Conservation (phyloP, 2,888 invertebrate species). For the Lasioglossum leucozonium region DNA sequence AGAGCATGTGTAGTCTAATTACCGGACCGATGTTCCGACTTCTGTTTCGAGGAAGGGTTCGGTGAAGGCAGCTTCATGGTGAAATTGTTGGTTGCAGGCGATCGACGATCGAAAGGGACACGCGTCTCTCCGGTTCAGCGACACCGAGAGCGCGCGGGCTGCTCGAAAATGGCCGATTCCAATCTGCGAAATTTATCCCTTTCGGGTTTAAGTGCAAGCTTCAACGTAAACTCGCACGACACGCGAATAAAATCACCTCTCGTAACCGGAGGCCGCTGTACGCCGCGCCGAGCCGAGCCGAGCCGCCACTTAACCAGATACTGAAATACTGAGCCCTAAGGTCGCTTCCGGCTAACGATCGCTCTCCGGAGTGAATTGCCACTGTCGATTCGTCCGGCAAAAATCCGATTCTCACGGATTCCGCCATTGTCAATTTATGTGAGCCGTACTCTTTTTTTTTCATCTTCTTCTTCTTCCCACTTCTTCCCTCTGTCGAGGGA, state of each 20-base stretch:
- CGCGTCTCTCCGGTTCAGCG: conserved; percentile 30
- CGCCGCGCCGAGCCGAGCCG: conserved; percentile 41
- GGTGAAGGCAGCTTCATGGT: background rate
- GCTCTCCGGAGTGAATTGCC: conserved; percentile 54
- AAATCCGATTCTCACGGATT: conserved; percentile 43
- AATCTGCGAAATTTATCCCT: conserved; percentile 70
- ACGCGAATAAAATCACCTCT: conserved; percentile 65
- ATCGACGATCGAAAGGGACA: conserved; percentile 17
- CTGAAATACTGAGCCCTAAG: conserved; percentile 55
- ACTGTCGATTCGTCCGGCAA: conserved; percentile 50
- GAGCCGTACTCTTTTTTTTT: background rate
- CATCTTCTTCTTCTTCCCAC: background rate
- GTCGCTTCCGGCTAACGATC: conserved; percentile 61
- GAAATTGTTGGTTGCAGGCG: conserved; percentile 40
- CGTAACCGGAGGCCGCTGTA: conserved; percentile 41
- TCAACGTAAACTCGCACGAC: conserved; percentile 67
- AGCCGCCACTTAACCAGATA: conserved; percentile 63
- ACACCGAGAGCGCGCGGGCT: conserved; percentile 34
- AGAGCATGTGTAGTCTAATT: conserved; percentile 7
- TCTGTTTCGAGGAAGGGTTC: conserved; percentile 3
- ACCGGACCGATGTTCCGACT: background rate
- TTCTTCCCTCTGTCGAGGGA: background rate
- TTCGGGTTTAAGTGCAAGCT: conserved; percentile 57
- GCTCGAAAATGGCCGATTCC: conserved; percentile 57
- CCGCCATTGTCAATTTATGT: conserved; percentile 43